Percentiles rank a stretch among this genome's conserved stretches.
These are phyloP conservation scores for Larimichthys crocea DNA, from an alignment of 2,113 vertebrate species.

Conservation along the genomic window DNA sequence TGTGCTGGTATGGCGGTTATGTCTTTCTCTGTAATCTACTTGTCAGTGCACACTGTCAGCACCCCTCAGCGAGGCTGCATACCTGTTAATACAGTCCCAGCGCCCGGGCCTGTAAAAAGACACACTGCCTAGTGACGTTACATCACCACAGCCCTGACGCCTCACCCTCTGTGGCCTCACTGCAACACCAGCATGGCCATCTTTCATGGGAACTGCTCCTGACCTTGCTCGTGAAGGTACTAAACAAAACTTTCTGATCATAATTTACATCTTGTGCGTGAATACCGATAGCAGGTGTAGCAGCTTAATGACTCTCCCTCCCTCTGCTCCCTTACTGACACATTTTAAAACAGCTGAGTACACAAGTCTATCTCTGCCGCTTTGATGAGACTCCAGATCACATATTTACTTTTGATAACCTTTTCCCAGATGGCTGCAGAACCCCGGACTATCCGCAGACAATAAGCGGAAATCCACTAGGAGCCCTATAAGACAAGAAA, in stretches of 20 bases:
- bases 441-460: slow-evolving; percentile 52
- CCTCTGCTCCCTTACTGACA: slow-evolving; percentile 32
- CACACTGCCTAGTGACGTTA: slow-evolving; percentile 54
- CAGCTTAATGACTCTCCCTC: slow-evolving; percentile 50
- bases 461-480: slow-evolving; percentile 64
- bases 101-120: slow-evolving; percentile 58
- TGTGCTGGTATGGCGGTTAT: slow-evolving; percentile 54
- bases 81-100: slow-evolving; percentile 72
- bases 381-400: slow-evolving; percentile 70
- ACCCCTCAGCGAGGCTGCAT: slow-evolving; percentile 57
- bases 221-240: slow-evolving; percentile 16
- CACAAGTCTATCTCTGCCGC: slow-evolving; percentile 73
- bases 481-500: slow-evolving; percentile 52
- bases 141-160: slow-evolving; percentile 48
- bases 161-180: slow-evolving; percentile 66
- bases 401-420: slow-evolving; percentile 82
- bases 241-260: slow-evolving; percentile 21
- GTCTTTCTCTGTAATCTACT: slow-evolving; percentile 72
- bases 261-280: slow-evolving; percentile 40
- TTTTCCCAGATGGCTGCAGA: slow-evolving; percentile 52
- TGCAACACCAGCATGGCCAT: slow-evolving; percentile 49
- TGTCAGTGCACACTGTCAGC: slow-evolving; percentile 66
- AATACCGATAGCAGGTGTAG: slow-evolving; percentile 62
- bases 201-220: slow-evolving; percentile 63
- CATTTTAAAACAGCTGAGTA: slow-evolving; percentile 75